Base-by-base conservation (phyloP, 2,888 invertebrate genomes). In the Heteromurus nitidus region DNA sequence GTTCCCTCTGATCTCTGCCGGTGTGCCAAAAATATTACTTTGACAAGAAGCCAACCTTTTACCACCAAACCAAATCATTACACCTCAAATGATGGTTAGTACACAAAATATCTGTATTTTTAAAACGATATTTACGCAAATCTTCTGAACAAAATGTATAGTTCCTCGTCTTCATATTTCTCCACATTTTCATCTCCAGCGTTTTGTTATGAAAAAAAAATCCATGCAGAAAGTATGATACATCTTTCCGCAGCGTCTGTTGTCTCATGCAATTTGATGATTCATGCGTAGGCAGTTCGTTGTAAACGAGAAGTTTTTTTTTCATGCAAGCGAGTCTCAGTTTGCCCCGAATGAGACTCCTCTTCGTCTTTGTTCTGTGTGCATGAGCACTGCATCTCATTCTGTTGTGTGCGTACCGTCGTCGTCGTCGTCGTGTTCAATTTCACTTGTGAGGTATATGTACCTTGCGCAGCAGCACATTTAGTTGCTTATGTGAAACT, bases 11-110 rank as follows among this genome's bases (percentile, higher is more conserved):
- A 72, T 47, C 22, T 70, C 31, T 77, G 82, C 73, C 82, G 77
- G 67, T 82, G 77, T 82, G 77, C 82, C 82, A 82, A 82, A 82
- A 68, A 36, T 47, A 9, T 36, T 30, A 36, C 73, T 7, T 20
- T 24, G 2, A 44, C 60, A 55, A 77, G 18, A 13, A 24, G 67
- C 62, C 73, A n/a, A n/a, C n/a, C n/a, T n/a, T n/a, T n/a, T n/a
- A n/a, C n/a, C n/a, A 30, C 55, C 44, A 75, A 42, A 72, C 9
- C 72, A 31, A 65, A 50, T 22, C 53, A 50, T 55, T 82, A 30
- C 64, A 73, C 73, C 3, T 58, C 68, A 62, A 53, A 24, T 47
- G 75, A 82, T 50, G 81, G 81, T 82, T 70, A 82, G 70, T 74
- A 36, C 1, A 20, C 5, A 36, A 69, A n/a, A 58, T 28, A 44